A percentile compares a stretch with the other conserved stretches of the same genome.
Evolutionary conservation across 2,113 vertebrate genomes (phyloP).

Genomic region (Mugil cephalus): DNA sequence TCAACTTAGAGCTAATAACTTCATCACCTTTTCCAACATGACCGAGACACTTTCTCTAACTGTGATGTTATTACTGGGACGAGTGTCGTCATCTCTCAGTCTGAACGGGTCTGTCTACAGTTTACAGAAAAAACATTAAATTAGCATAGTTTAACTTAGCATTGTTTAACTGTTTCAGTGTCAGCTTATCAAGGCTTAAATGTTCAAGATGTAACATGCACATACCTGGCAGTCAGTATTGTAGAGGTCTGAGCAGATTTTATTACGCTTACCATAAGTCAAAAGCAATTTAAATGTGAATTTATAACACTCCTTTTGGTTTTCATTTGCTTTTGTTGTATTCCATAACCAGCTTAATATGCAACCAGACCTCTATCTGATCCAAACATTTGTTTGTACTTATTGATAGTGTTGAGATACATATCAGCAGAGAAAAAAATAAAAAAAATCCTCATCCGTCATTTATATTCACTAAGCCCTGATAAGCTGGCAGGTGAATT

Average conservation of each 20-base stretch:
- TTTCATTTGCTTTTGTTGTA: slow-evolving; percentile 51
- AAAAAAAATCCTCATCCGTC: slow-evolving; percentile 41
- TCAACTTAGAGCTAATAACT: background rate
- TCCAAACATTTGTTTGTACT: slow-evolving; percentile 57
- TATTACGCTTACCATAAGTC: slow-evolving; percentile 58
- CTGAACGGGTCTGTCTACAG: slow-evolving; percentile 66
- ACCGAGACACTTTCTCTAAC: background rate
- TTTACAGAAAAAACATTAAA: slow-evolving; percentile 61
- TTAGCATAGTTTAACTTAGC: slow-evolving; percentile 47
- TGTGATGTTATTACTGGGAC: slow-evolving; percentile 48
- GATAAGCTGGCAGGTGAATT: slow-evolving; percentile 76
- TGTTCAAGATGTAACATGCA: slow-evolving; percentile 51
- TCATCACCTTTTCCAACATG: no score
- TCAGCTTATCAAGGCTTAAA: slow-evolving; percentile 77
- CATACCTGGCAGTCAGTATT: slow-evolving; percentile 59
- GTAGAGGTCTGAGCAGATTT: slow-evolving; percentile 63
- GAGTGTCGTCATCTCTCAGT: slow-evolving; percentile 46
- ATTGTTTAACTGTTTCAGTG: slow-evolving; percentile 51
- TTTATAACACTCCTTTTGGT: slow-evolving; percentile 53
- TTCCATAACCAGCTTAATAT: slow-evolving; percentile 76
- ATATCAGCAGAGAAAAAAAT: slow-evolving; percentile 50
- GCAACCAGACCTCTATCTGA: slow-evolving; percentile 72
- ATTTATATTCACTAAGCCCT: slow-evolving; percentile 70
- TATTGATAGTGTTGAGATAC: slow-evolving; percentile 58
- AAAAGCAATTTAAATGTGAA: slow-evolving; percentile 57